Conservation (phyloP, 1,140 invertebrate genomes). For the Cherax quadricarinatus region DNA sequence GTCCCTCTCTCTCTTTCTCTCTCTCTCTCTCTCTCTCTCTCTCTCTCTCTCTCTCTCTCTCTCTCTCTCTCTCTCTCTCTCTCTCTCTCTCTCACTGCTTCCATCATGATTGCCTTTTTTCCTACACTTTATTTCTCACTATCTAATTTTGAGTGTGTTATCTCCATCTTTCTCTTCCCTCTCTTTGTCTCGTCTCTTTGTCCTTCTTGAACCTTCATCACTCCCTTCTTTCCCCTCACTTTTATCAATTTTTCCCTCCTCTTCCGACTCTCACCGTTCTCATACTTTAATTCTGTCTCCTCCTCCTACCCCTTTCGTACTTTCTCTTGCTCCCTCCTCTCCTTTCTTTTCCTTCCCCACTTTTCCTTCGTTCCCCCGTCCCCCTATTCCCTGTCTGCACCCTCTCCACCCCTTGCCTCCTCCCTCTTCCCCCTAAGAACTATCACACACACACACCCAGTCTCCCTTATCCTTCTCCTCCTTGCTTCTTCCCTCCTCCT, state of each 20-base stretch:
- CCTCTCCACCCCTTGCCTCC: neutral
- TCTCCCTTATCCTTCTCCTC: neutral
- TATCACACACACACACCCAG: no score
- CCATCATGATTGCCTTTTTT: neutral
- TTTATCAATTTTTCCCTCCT: no score
- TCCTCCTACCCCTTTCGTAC: neutral
- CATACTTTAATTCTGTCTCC: neutral
- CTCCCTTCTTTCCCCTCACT: neutral
- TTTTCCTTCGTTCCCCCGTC: neutral
- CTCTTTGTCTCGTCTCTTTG: neutral
- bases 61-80: neutral
- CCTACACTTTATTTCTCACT: neutral
- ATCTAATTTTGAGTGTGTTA: neutral
- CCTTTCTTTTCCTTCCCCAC: neutral
- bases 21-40: neutral
- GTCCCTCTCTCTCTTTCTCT: slow-evolving; percentile 1
- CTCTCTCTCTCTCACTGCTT: slow-evolving; percentile 3
- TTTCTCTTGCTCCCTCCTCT: neutral
- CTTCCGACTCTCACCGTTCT: neutral
- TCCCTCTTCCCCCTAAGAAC: slow-evolving; percentile 10
- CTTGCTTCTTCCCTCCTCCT: neutral
- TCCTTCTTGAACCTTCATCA: neutral
- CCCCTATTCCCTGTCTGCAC: neutral
- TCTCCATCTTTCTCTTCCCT: neutral
- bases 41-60: neutral